phyloP scores from a whole-genome alignment of 2,113 vertebrate species.

The Leptobrachium ailaonicum region DNA sequence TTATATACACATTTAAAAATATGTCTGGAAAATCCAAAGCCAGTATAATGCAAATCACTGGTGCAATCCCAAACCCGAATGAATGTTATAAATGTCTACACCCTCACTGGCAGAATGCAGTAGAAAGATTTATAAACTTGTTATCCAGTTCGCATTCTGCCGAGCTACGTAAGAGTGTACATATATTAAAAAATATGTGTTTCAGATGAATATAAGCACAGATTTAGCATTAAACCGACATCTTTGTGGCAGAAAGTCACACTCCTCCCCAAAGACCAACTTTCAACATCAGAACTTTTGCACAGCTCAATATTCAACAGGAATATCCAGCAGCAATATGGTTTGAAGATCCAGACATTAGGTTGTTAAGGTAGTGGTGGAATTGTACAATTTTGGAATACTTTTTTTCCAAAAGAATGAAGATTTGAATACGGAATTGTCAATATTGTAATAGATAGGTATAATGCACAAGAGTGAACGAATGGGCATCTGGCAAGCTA shows the following conservation, averaged over 20 bases:
- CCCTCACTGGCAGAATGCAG: constrained; percentile 43
- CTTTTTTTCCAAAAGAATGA: neutral
- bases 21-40: constrained; percentile 49
- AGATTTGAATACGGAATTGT: neutral
- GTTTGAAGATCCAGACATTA: constrained; percentile 13
- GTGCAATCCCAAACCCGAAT: constrained; percentile 48
- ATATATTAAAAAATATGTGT: constrained; percentile 17
- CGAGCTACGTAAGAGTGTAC: constrained; percentile 15
- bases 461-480: constrained; percentile 36
- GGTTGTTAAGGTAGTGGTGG: constrained; percentile 4
- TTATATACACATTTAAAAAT: constrained; percentile 52
- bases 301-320: constrained; percentile 3
- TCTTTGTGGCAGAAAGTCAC: constrained; percentile 11
- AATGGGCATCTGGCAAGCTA: constrained; percentile 19
- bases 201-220: neutral
- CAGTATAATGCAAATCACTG: constrained; percentile 48
- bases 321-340: constrained; percentile 4
- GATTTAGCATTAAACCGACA: neutral
- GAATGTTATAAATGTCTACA: constrained; percentile 44
- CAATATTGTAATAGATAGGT: constrained; percentile 8
- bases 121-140: constrained; percentile 20
- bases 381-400: constrained; percentile 4
- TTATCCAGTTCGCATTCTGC: constrained; percentile 22
- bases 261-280: neutral
- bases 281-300: neutral